Conservation (phyloP, 2,888 invertebrate genomes). For the Deilephila porcellus region DNA sequence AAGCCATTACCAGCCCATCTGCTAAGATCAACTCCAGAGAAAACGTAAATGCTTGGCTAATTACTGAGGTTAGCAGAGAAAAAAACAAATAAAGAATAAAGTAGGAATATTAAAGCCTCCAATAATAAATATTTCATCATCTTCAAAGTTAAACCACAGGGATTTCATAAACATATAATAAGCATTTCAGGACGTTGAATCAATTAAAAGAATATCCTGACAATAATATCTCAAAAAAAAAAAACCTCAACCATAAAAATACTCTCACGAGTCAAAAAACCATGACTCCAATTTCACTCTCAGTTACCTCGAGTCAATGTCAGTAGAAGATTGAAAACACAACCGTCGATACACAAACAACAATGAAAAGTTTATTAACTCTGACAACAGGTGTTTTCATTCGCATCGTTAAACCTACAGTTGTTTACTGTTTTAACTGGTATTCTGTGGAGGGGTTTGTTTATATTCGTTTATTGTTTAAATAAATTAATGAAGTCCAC, state of each 20-base stretch:
- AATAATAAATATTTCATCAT: too few relatives aligned
- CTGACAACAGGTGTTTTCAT: conserved; percentile 9
- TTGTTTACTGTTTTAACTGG: not conserved
- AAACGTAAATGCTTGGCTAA: too few relatives aligned
- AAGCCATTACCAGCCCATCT: too few relatives aligned
- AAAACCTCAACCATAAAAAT: not conserved
- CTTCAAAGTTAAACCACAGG: too few relatives aligned
- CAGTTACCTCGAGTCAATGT: not conserved
- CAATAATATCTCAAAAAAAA: not conserved
- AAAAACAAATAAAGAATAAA: too few relatives aligned
- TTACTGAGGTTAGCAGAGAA: too few relatives aligned
- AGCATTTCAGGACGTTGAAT: too few relatives aligned
- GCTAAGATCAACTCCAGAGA: too few relatives aligned
- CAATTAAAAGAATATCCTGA: too few relatives aligned
- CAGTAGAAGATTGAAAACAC: not conserved
- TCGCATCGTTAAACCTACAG: not conserved
- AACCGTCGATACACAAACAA: conserved; percentile 3
- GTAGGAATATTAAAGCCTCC: too few relatives aligned
- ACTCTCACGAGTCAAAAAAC: not conserved
- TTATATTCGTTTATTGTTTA: not conserved
- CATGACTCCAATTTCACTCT: not conserved
- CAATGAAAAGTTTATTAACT: conserved; percentile 10
- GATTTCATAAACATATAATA: too few relatives aligned
- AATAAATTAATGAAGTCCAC: too few relatives aligned
- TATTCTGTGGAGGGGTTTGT: not conserved